Percentiles rank a stretch among this genome's conserved stretches.
Conservation (phyloP, 2,113 vertebrate genomes). For the Anguilla japonica region DNA sequence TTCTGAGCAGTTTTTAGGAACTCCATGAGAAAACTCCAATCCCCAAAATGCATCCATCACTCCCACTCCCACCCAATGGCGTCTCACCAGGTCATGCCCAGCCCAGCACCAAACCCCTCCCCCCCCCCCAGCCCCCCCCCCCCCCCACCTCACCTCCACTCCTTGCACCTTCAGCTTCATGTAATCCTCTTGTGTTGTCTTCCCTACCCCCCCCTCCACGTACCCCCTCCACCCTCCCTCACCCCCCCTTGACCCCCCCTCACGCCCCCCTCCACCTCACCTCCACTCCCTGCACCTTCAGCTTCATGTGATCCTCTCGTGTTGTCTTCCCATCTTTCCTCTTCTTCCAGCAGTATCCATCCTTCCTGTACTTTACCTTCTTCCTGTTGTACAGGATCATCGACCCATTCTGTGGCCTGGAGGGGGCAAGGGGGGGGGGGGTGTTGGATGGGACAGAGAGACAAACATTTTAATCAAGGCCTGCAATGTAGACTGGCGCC, state of each 20-base stretch:
- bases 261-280: conserved; percentile 71
- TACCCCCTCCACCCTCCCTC: too few relatives aligned
- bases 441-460: conserved; percentile 33
- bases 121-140: conserved; percentile 43
- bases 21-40: too few relatives aligned
- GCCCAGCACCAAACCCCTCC: background rate
- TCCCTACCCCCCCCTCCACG: conserved; percentile 61
- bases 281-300: conserved; percentile 99
- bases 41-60: background rate
- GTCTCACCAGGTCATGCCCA: background rate
- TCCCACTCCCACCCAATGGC: background rate
- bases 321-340: conserved; percentile 99
- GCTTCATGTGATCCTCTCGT: conserved; percentile 98
- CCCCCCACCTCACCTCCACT: conserved; percentile 87
- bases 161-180: conserved; percentile 99
- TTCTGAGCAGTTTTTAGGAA: background rate
- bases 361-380: conserved; percentile 99
- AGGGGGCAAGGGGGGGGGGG: background rate
- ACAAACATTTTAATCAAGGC: conserved; percentile 27
- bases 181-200: conserved; percentile 98
- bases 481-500: background rate
- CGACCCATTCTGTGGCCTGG: conserved; percentile 98
- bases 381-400: conserved; percentile 99
- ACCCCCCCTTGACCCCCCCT: conserved; percentile 40
- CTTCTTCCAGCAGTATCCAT: conserved; percentile 99